Conservation (phyloP, 1,140 invertebrate species). For the Drosophila novamexicana region DNA sequence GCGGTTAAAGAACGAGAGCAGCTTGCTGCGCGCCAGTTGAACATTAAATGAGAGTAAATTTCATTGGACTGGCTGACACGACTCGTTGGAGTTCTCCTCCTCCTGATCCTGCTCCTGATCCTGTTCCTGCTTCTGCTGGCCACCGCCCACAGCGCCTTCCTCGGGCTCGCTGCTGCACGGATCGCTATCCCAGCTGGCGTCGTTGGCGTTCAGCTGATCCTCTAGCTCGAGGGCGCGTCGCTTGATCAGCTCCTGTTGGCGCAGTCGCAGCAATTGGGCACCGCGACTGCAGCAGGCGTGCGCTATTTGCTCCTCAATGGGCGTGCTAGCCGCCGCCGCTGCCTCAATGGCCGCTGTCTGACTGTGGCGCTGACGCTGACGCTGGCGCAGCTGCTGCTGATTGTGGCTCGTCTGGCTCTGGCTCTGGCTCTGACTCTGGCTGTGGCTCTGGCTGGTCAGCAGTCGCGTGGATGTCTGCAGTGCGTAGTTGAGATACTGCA, state of each 20-base stretch:
- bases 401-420: conserved; percentile 18
- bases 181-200: conserved; percentile 19
- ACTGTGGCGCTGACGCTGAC: conserved; percentile 6
- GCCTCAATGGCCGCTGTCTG: conserved; percentile 21
- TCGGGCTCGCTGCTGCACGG: conserved; percentile 20
- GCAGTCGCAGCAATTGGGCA: conserved; percentile 66
- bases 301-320: conserved; percentile 58
- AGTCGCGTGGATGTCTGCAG: conserved; percentile 83
- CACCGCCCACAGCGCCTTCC: conserved; percentile 35
- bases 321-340: conserved; percentile 27
- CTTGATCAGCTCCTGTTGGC: conserved; percentile 63
- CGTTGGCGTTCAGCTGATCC: conserved; percentile 70
- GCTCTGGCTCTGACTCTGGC: conserved; percentile 53
- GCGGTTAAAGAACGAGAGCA: conserved; percentile 83
- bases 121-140: not conserved
- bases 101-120: conserved; percentile 1
- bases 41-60: conserved; percentile 84
- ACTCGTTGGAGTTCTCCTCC: conserved; percentile 28
- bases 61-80: conserved; percentile 76
- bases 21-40: conserved; percentile 82
- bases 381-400: conserved; percentile 15
- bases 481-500: conserved; percentile 84
- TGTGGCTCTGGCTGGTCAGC: conserved; percentile 70
- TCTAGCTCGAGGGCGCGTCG: conserved; percentile 59
- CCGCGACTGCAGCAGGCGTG: conserved; percentile 75